These are phyloP conservation scores for Cariama cristata DNA, from an alignment of 2,113 vertebrate species.

Conservation along the genomic window DNA sequence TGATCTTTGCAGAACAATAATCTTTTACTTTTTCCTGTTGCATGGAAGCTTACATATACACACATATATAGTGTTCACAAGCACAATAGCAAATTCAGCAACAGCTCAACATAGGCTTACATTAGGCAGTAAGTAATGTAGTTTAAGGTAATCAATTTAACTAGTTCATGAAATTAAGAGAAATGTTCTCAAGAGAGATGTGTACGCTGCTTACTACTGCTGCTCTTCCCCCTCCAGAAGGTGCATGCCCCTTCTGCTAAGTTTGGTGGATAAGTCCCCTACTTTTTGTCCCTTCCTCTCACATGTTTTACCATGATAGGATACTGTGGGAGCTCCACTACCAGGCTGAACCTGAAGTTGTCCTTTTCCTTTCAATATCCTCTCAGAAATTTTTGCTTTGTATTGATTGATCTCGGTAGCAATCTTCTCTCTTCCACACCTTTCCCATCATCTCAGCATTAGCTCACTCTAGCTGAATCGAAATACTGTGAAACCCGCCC, in stretches of 20 bases:
- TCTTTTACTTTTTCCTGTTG: not conserved
- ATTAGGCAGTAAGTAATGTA: not conserved
- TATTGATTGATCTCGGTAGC: not conserved
- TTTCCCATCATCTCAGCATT: not conserved
- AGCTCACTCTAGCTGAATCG: not conserved
- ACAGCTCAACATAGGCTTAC: not conserved
- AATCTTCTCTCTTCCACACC: not conserved
- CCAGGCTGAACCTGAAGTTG: not conserved
- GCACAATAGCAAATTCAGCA: not conserved
- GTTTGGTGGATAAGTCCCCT: not conserved
- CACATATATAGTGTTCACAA: not conserved
- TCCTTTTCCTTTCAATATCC: not conserved
- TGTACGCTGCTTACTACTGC: not conserved
- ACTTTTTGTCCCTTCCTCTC: not conserved
- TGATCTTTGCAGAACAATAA: not conserved
- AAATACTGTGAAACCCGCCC: not conserved
- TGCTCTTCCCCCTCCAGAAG: not conserved
- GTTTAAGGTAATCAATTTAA: not conserved
- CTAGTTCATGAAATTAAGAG: not conserved
- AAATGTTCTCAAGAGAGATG: not conserved
- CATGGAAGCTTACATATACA: not conserved
- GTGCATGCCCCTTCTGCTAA: not conserved
- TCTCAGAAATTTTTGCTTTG: not conserved
- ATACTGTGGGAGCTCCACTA: not conserved
- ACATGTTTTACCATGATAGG: not conserved